Percentiles rank a stretch among this genome's conserved stretches.
phyloP scores from a whole-genome alignment of 2,888 invertebrate species.

The Acleris cristana region DNA sequence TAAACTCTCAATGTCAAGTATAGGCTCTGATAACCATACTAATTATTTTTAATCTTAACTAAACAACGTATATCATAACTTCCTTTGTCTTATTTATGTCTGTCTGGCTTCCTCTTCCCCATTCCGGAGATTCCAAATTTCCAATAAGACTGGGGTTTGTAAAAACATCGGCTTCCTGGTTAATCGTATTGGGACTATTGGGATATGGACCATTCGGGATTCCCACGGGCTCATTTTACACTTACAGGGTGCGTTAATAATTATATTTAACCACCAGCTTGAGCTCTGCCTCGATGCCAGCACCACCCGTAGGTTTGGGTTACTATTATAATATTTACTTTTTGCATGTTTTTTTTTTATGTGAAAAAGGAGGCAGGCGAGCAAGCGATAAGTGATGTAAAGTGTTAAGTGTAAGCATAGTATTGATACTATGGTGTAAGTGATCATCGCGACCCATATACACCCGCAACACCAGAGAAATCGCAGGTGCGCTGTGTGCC shows the following conservation, averaged over 20 bases:
- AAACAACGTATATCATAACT: neutral
- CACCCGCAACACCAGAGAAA: no score
- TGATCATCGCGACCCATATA: no score
- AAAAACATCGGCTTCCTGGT: constrained; percentile 50
- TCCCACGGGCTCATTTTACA: constrained; percentile 72
- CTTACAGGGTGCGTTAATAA: constrained; percentile 54
- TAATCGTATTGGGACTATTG: constrained; percentile 53
- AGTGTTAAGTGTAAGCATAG: no score
- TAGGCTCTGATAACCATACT: neutral
- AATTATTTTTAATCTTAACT: neutral
- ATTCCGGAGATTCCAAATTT: constrained; percentile 27
- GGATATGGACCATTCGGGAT: constrained; percentile 52
- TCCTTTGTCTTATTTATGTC: constrained; percentile 4
- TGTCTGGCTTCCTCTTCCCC: constrained; percentile 9
- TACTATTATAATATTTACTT: neutral
- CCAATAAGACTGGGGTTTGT: constrained; percentile 33
- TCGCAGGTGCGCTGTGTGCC: no score
- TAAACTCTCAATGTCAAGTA: neutral
- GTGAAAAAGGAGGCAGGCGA: no score
- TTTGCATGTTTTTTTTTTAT: neutral
- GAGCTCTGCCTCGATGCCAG: neutral
- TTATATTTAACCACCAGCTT: neutral
- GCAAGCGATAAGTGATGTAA: no score
- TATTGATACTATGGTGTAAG: no score
- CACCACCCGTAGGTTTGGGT: no score